phyloP scores from a whole-genome alignment of 2,113 vertebrate genomes.

The Megaleporinus macrocephalus region DNA sequence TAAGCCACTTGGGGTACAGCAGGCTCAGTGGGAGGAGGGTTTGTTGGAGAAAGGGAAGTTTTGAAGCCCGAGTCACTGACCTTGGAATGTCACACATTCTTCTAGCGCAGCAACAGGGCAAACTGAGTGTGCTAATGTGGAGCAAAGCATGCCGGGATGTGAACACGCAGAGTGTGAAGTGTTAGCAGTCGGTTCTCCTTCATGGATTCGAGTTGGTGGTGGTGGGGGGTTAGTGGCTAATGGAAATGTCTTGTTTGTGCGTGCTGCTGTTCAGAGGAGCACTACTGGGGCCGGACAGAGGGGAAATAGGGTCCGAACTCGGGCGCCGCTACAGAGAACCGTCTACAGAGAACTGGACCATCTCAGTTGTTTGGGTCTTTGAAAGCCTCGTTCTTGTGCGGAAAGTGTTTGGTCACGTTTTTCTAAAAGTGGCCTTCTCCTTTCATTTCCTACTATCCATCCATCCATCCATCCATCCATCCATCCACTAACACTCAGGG shows the following conservation, averaged over 20 bases:
- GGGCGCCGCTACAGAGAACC: background rate
- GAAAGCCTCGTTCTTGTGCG: background rate
- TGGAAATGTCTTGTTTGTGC: slow-evolving; percentile 77
- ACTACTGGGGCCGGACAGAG: slow-evolving; percentile 10
- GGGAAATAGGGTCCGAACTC: slow-evolving; percentile 1
- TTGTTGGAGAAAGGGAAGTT: background rate
- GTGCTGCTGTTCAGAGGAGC: slow-evolving; percentile 38
- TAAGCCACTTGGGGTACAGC: background rate
- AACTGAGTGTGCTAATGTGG: slow-evolving; percentile 68
- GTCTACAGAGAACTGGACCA: background rate
- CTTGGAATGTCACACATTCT: slow-evolving; percentile 65
- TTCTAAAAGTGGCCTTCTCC: background rate
- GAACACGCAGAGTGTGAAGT: slow-evolving; percentile 52
- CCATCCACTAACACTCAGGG: background rate
- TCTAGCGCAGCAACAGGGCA: slow-evolving; percentile 66
- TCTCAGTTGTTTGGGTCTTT: background rate
- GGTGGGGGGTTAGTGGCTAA: slow-evolving; percentile 63
- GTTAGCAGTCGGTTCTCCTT: slow-evolving; percentile 62
- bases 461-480: slow-evolving; percentile 3
- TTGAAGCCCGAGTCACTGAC: slow-evolving; percentile 42
- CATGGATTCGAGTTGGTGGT: slow-evolving; percentile 51
- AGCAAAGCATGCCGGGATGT: slow-evolving; percentile 65
- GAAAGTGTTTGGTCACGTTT: background rate
- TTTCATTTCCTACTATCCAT: background rate
- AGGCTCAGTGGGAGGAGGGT: background rate